Conservation (phyloP, 2,113 vertebrate genomes). For the Mobula hypostoma region DNA sequence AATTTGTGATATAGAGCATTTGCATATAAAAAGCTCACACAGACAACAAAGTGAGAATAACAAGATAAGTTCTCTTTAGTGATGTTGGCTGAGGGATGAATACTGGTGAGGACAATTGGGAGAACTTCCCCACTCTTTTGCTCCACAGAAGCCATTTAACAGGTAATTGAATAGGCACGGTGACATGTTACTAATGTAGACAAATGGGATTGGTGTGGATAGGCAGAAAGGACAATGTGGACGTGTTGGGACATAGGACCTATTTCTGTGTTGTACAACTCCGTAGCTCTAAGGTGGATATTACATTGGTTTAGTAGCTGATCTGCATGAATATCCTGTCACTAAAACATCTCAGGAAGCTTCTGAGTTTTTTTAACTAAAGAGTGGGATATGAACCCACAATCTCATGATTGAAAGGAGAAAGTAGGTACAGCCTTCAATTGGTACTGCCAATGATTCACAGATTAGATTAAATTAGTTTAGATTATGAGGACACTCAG, state of each 20-base stretch:
- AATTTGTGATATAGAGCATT: neutral
- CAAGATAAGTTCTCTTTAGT: neutral
- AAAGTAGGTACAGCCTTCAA: too few relatives aligned
- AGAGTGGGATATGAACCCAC: neutral
- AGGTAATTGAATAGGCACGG: too few relatives aligned
- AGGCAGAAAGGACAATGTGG: too few relatives aligned
- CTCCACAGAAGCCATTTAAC: neutral
- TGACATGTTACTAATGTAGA: too few relatives aligned
- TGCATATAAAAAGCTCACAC: neutral
- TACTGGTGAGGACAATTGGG: neutral
- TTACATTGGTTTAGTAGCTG: neutral
- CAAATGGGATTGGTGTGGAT: too few relatives aligned
- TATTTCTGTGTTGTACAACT: too few relatives aligned
- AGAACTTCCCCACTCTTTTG: neutral
- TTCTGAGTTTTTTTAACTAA: neutral
- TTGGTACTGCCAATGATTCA: too few relatives aligned
- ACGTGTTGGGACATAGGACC: too few relatives aligned
- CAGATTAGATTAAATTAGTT: too few relatives aligned
- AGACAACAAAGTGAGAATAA: neutral
- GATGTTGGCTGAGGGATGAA: neutral
- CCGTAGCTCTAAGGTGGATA: too few relatives aligned
- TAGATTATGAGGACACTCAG: too few relatives aligned
- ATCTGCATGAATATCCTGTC: neutral
- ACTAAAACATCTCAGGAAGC: neutral
- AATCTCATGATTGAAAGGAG: neutral